Evolutionary conservation across 2,888 invertebrate species (phyloP).

Genomic region (Danaus chrysippus): DNA sequence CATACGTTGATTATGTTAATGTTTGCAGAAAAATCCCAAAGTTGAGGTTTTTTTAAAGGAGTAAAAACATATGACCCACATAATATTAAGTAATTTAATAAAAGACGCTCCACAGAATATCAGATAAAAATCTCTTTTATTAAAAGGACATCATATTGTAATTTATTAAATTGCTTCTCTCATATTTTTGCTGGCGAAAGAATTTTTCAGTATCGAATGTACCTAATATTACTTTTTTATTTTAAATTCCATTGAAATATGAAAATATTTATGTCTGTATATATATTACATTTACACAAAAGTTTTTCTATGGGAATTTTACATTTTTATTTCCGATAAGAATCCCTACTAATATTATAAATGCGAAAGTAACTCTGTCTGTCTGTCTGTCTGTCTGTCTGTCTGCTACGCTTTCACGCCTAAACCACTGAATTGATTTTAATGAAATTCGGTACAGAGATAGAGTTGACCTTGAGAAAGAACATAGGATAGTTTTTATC

Average conservation of each 20-base stretch:
- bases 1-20: background rate
- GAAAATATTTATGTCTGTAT: background rate
- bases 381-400: no score
- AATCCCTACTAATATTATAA: no score
- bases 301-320: no score
- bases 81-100: constrained; percentile 2
- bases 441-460: no score
- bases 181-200: background rate
- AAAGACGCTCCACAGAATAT: background rate
- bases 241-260: background rate
- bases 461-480: no score
- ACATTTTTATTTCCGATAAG: no score
- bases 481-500: no score
- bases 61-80: background rate
- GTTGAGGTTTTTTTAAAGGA: background rate
- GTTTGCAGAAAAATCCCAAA: background rate
- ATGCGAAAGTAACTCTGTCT: no score
- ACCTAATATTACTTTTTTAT: background rate
- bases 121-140: constrained; percentile 1
- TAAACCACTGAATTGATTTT: no score
- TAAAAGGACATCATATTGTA: constrained; percentile 6
- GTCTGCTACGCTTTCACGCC: no score
- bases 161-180: constrained; percentile 2
- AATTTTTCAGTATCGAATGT: background rate
- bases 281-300: background rate